Evolutionary conservation across 2,797 vertebrate genomes (phyloP).

Genomic region (Peromyscus melanophrys): DNA sequence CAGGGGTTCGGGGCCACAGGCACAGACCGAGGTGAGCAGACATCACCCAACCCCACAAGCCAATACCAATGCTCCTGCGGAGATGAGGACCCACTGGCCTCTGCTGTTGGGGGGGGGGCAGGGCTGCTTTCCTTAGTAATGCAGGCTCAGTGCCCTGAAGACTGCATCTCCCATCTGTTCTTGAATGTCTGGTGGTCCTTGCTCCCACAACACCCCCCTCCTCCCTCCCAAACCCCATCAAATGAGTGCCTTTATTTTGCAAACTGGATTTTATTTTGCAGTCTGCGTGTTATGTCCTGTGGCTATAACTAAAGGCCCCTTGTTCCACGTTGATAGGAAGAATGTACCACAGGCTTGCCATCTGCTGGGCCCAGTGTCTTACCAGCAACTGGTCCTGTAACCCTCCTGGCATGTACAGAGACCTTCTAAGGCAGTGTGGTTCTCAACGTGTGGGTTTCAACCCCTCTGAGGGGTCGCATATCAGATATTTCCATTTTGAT

Average conservation of each 20-base stretch:
- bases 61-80: rapidly evolving
- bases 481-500: not conserved
- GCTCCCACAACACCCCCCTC: not conserved
- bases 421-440: not conserved
- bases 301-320: not conserved
- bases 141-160: no score
- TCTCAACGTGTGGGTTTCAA: not conserved
- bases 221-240: not conserved
- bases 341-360: not conserved
- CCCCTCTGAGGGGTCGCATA: not conserved
- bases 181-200: not conserved
- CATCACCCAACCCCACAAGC: not conserved
- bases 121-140: not conserved
- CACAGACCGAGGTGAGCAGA: not conserved
- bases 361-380: not conserved
- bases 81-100: not conserved
- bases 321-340: not conserved
- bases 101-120: not conserved
- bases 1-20: not conserved
- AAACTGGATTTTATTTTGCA: not conserved
- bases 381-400: not conserved
- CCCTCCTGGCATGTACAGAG: not conserved
- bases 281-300: not conserved
- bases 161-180: not conserved
- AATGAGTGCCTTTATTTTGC: not conserved